These are phyloP conservation scores for Triops cancriformis DNA, from an alignment of 1,140 invertebrate species.

Conservation along the genomic window DNA sequence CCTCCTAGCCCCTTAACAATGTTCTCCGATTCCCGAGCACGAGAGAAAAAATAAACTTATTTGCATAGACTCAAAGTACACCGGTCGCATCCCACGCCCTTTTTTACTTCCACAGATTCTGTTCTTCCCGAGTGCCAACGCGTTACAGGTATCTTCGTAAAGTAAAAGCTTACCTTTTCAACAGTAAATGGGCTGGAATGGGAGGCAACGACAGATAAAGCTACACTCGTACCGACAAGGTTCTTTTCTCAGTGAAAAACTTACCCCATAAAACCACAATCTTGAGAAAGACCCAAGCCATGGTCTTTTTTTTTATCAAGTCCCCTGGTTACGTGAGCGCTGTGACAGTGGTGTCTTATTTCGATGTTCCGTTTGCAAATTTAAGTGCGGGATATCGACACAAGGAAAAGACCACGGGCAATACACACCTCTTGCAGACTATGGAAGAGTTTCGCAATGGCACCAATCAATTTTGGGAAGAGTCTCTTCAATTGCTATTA, in stretches of 20 bases:
- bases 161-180: neutral
- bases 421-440: neutral
- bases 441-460: neutral
- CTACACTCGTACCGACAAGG: too few relatives aligned
- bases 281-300: neutral
- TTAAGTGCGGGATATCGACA: neutral
- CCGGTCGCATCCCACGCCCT: neutral
- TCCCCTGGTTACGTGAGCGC: neutral
- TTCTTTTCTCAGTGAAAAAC: neutral
- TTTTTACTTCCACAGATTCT: neutral
- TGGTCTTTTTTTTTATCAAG: neutral
- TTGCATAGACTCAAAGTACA: constrained; percentile 1
- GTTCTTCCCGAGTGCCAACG: neutral
- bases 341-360: neutral
- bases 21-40: neutral
- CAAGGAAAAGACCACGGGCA: neutral
- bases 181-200: neutral
- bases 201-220: too few relatives aligned
- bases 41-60: neutral
- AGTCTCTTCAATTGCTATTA: neutral
- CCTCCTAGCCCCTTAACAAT: too few relatives aligned
- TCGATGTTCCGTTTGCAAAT: neutral
- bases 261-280: neutral
- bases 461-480: neutral
- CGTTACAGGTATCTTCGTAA: neutral